A percentile compares a stretch with the other conserved stretches of the same genome.
Evolutionary conservation across 2,797 vertebrate species (phyloP).

Genomic region (Coregonus suidteri): DNA sequence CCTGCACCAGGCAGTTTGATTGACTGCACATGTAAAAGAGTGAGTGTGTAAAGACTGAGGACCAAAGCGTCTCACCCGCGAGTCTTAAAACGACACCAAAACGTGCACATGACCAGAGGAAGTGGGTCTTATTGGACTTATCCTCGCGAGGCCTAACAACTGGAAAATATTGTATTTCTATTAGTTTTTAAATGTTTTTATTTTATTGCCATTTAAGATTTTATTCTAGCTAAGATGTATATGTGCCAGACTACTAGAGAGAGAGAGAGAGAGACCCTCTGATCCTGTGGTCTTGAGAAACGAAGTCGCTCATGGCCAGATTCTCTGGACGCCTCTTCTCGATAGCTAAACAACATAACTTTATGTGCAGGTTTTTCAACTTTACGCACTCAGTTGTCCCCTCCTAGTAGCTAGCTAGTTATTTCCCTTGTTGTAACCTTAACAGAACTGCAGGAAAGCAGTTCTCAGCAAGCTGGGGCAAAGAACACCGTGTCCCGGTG

Average conservation of each 20-base stretch:
- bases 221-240: constrained; percentile 40
- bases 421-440: neutral
- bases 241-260: constrained; percentile 70
- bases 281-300: constrained; percentile 42
- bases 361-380: neutral
- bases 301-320: neutral
- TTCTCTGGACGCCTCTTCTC: neutral
- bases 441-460: neutral
- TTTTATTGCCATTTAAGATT: constrained; percentile 55
- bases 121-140: constrained; percentile 47
- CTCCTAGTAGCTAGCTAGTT: neutral
- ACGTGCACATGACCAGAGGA: constrained; percentile 51
- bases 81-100: constrained; percentile 50
- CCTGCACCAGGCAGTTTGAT: constrained; percentile 23
- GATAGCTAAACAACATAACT: neutral
- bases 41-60: constrained; percentile 27
- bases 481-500: neutral
- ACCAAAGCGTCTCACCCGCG: constrained; percentile 25
- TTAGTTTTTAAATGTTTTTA: constrained; percentile 22
- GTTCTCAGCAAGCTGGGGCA: neutral
- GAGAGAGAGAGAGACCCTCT: constrained; percentile 25
- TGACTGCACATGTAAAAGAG: constrained; percentile 21
- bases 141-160: constrained; percentile 51
- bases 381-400: neutral
- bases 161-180: constrained; percentile 13